Base-by-base conservation (phyloP, 2,888 invertebrate species). In the Frankliniella fusca region DNA sequence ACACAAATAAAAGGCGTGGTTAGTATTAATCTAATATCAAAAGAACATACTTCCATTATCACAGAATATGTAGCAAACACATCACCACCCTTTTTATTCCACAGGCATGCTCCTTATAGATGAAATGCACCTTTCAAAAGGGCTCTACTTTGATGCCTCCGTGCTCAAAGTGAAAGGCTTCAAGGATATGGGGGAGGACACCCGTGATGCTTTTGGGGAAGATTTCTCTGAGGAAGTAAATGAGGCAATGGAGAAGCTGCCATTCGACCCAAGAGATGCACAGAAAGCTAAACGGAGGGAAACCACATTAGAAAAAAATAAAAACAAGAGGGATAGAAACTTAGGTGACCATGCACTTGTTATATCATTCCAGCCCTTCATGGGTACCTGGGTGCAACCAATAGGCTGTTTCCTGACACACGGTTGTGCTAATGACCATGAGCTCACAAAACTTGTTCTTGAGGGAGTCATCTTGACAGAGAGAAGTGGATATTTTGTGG, bases 151-250 rank as follows among this genome's bases (percentile, higher is more conserved):
- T 65, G 65, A 65, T 65, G n/a, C 65, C 2, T 65, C 65, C 20
- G 2, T 3, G 3, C 23, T 65, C 3, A 20, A 65, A 65, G 65
- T 65, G 3, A 10, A 10, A 20, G 65, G 65, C 9, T 65, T 65
- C 23, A n/a, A 65, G 9, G 65, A 83, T 27, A 80, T 83, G 38
- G 82, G 83, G 20, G 54, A 83, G 11, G 65, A 83, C 80, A 82
- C 81, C 48, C 83, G 81, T 23, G 23, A 80, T 8, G 28, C 10
- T 23, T 20, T n/a, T 20, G 65, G n/a, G 10, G 65, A 65, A n/a
- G 65, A n/a, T 9, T n/a, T 65, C 3, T 9, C 9, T 65, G 65
- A 65, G 23, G 23, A 10, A n/a, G 65, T 65, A n/a, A 3, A 65
- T 3, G 65, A 20, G 2, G 65, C 65, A 20, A n/a, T n/a, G 20